Percentiles rank a stretch among this genome's conserved stretches.
Conservation (phyloP, 2,888 invertebrate species). For the Chrysotoxum bicinctum region DNA sequence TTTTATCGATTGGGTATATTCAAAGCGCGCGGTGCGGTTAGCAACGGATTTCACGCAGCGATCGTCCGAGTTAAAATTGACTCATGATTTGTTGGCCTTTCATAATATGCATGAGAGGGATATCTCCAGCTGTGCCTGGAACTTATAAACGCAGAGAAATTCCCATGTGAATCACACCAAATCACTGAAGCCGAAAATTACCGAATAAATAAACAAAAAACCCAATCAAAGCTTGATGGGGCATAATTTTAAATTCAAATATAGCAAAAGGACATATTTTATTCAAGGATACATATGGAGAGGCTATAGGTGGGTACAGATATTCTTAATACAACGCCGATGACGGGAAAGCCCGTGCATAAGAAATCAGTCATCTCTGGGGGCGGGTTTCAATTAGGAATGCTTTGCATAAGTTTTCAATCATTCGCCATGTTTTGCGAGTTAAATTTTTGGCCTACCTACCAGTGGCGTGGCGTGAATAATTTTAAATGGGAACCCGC, state of each 20-base stretch:
- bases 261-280: constrained; percentile 22
- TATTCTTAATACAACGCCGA: background rate
- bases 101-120: background rate
- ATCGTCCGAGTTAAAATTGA: constrained; percentile 38
- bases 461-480: too few species aligned
- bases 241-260: constrained; percentile 28
- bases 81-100: constrained; percentile 48
- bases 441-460: constrained; percentile 36
- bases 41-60: constrained; percentile 47
- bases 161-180: constrained; percentile 17
- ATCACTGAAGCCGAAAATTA: constrained; percentile 13
- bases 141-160: background rate
- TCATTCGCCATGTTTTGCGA: constrained; percentile 22
- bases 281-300: background rate
- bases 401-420: constrained; percentile 62
- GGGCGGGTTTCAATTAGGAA: constrained; percentile 55
- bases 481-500: too few species aligned
- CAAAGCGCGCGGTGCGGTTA: background rate
- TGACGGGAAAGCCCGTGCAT: constrained; percentile 39
- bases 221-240: constrained; percentile 25
- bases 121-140: constrained; percentile 43
- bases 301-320: background rate
- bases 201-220: constrained; percentile 5
- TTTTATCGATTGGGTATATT: constrained; percentile 8
- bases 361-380: constrained; percentile 57